A percentile compares a stretch with the other conserved stretches of the same genome.
These are phyloP conservation scores for Petrophora chlorosata DNA, from an alignment of 2,888 invertebrate genomes.

Conservation along the genomic window DNA sequence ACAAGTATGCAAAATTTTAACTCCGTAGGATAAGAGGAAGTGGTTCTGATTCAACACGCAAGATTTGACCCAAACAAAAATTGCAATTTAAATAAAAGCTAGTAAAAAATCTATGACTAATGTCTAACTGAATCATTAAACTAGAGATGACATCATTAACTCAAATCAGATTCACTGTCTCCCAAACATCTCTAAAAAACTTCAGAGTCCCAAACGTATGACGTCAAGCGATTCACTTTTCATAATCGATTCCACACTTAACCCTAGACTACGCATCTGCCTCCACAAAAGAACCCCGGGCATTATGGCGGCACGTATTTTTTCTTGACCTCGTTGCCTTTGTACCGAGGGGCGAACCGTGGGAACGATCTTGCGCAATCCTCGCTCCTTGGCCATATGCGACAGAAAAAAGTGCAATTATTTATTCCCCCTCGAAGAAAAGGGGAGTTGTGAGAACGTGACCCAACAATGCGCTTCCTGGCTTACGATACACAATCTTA, in stretches of 20 bases:
- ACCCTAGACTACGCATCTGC: slow-evolving; percentile 80
- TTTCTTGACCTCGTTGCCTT: slow-evolving; percentile 81
- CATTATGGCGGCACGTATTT: slow-evolving; percentile 79
- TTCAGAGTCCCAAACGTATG: slow-evolving; percentile 29
- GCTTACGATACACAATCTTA: slow-evolving; percentile 76
- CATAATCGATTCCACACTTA: slow-evolving; percentile 70
- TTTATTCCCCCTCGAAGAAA: slow-evolving; percentile 83
- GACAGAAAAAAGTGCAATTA: slow-evolving; percentile 84
- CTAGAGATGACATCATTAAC: slow-evolving; percentile 2
- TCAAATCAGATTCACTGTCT: not conserved
- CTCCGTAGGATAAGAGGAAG: too few species aligned
- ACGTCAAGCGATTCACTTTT: slow-evolving; percentile 73
- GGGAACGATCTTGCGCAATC: slow-evolving; percentile 81
- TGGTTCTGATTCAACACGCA: too few species aligned
- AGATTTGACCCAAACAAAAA: too few species aligned
- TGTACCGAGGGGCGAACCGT: slow-evolving; percentile 79
- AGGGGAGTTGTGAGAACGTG: slow-evolving; percentile 84
- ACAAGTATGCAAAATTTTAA: too few species aligned
- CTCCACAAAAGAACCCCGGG: slow-evolving; percentile 74
- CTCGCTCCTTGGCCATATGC: slow-evolving; percentile 82
- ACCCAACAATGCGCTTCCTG: slow-evolving; percentile 83
- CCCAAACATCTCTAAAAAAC: not conserved
- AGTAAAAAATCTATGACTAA: too few species aligned
- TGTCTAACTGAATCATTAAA: too few species aligned
- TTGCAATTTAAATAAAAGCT: too few species aligned